Percentiles rank a stretch among this genome's conserved stretches.
phyloP scores from a whole-genome alignment of 1,140 invertebrate genomes.

The Orius insidiosus region DNA sequence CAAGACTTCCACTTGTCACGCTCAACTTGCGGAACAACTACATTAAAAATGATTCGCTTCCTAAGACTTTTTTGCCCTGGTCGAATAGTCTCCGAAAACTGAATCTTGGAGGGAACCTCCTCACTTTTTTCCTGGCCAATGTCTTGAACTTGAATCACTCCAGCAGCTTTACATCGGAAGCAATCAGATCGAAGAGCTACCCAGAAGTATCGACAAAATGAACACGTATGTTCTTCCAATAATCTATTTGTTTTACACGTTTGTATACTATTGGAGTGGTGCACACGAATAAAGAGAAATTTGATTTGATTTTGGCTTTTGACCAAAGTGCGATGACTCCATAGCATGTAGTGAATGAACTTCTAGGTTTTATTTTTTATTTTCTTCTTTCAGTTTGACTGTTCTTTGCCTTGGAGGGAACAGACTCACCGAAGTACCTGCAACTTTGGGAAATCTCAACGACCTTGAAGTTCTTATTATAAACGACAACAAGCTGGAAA shows the following conservation, averaged over 20 bases:
- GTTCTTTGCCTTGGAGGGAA: constrained; percentile 89
- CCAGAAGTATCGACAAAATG: constrained; percentile 63
- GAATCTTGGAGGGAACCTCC: constrained; percentile 80
- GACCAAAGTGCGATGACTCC: too few species aligned
- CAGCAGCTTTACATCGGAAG: constrained; percentile 78
- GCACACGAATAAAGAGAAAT: too few species aligned
- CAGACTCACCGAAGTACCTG: constrained; percentile 66
- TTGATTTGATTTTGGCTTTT: too few species aligned
- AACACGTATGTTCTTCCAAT: constrained; percentile 52
- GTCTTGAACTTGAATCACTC: constrained; percentile 57
- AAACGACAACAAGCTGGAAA: constrained; percentile 79
- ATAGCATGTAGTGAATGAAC: too few species aligned
- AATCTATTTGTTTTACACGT: too few species aligned
- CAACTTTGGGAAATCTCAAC: constrained; percentile 61
- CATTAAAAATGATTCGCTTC: constrained; percentile 60
- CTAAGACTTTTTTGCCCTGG: constrained; percentile 57
- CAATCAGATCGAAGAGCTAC: constrained; percentile 66
- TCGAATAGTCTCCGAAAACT: constrained; percentile 49
- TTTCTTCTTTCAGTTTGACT: constrained; percentile 60
- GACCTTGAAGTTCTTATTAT: constrained; percentile 70
- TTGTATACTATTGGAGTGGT: too few species aligned
- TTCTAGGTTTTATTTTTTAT: too few species aligned
- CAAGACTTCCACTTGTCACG: constrained; percentile 50
- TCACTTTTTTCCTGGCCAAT: constrained; percentile 71
- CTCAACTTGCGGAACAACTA: constrained; percentile 78